Base-by-base conservation (phyloP, 2,888 invertebrate genomes). In the Limnephilus lunatus region DNA sequence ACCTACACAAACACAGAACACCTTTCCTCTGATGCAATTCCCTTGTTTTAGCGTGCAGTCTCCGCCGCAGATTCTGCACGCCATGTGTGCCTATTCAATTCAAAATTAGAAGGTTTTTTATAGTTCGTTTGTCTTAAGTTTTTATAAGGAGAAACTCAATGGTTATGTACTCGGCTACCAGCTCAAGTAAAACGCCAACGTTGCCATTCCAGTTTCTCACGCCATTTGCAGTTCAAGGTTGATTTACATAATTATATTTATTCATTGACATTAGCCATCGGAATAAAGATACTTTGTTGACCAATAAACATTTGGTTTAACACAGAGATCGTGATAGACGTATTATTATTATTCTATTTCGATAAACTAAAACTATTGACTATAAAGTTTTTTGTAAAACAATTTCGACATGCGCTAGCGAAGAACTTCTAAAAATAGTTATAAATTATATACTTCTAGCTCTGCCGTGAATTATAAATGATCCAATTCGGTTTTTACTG, bases 41-140 rank as follows among this genome's bases (percentile, higher is more conserved):
- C 82, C 48, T 90, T 90, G 53, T 85, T 85, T 88, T 68, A 31
- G 88, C 68, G 80, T 90, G 85, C 48, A 19, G n/a, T 30, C 81
- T 91, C 81, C 44, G 35, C 81, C 80, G 90, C 86, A 30, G 83
- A 53, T 88, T 91, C 83, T 82, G 89, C 91, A 91, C 91, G 89
- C 91, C 91, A 91, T 91, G 88, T 91, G 91, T 44, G 80, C 88
- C 91, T 48, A 83, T 87, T 39, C 53, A 91, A 81, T 91, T 88
- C 53, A 12, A 89, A 88, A 89, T 89, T 82, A 48, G 88, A 44
- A 87, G 53, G 53, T 89, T 88, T 68, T 14, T 88, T 88, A 35
- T 39, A 25, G 39, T 85, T 85, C 85, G 85, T 39, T 85, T 88
- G 48, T 32, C 68, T 53, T n/a, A 44, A 39, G 53, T 88, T 88